Evolutionary conservation across 2,888 invertebrate species (phyloP), one percentile per base, ranked within the genome.

Genomic region (Sphaeridia pumilis): DNA sequence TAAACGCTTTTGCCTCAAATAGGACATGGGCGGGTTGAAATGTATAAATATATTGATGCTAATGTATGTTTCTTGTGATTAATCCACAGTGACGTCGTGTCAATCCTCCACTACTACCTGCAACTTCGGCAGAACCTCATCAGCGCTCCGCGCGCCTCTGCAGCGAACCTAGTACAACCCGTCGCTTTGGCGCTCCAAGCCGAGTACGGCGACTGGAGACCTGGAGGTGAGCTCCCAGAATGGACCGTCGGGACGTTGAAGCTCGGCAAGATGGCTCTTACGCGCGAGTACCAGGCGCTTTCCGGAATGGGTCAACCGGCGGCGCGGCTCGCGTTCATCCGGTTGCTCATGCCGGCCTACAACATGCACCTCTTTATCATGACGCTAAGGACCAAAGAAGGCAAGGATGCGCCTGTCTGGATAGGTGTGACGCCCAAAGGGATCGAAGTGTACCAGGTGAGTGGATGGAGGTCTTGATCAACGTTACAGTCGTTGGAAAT

Each of bases 391-490:
- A 63, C 65, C 59, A 65, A 58, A 79, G 82, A 34, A 80, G 92
- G 69, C 79, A 84, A 65, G 49, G 67, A 69, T 27, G 70, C 70
- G 62, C 71, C 72, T 54, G 83, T 89, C 20, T 84, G 89, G 77
- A 77, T 95, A 61, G 87, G 90, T 50, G 86, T 95, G 54, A 90
- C 92, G 68, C 87, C 93, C 44, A 83, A 83, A 68, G 94, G 94
- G 49, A 82, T 95, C 55, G 85, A 88, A 72, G 84, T 94, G 61
- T 82, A 87, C 69, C 80, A 79, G 73, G 77, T 76, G 63, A 67
- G 52, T 38, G 12, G 17, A 38, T 38, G 38, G 17, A 5, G 38
- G 17, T 5, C 12, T 38, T 14, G 38, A n/a, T n/a, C n/a, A n/a
- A n/a, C n/a, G n/a, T n/a, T n/a, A n/a, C n/a, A n/a, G n/a, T n/a